Percentiles rank a stretch among this genome's conserved stretches.
These are phyloP conservation scores for Mormyrops boulengeri DNA, from an alignment of 2,797 vertebrate genomes.

Conservation along the genomic window DNA sequence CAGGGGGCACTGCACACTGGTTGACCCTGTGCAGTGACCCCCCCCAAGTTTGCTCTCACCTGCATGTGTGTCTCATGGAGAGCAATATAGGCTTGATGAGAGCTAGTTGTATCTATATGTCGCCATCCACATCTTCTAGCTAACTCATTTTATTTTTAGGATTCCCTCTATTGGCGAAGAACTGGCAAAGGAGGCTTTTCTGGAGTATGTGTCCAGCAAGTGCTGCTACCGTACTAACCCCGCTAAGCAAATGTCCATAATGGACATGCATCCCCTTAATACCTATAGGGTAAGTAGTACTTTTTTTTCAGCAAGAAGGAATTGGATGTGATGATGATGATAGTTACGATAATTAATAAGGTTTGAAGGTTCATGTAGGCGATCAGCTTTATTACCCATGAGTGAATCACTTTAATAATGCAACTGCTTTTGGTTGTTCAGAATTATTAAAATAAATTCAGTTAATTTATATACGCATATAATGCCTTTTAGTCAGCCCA, in stretches of 20 bases:
- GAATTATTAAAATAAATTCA: not conserved
- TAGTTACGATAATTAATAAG: not conserved
- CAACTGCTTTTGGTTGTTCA: not conserved
- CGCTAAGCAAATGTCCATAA: constrained; percentile 34
- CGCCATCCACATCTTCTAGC: not conserved
- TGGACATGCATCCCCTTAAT: constrained; percentile 33
- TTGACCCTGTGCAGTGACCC: not conserved
- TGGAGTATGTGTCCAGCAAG: constrained; percentile 29
- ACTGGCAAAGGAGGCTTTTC: constrained; percentile 38
- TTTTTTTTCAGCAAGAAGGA: not conserved
- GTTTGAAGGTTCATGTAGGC: not conserved
- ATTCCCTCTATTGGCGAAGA: constrained; percentile 38
- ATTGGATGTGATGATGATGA: not conserved
- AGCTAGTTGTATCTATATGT: not conserved
- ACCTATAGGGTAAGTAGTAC: constrained; percentile 33
- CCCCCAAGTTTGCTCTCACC: not conserved
- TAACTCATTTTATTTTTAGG: constrained; percentile 22
- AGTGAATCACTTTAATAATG: not conserved
- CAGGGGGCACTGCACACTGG: not conserved
- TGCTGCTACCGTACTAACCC: constrained; percentile 38
- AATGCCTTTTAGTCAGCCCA: not conserved
- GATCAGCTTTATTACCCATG: not conserved
- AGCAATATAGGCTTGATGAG: not conserved
- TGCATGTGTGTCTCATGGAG: not conserved
- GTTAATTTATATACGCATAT: not conserved